Base-by-base conservation (phyloP, 1,140 invertebrate species). In the Ganaspis sp. region DNA sequence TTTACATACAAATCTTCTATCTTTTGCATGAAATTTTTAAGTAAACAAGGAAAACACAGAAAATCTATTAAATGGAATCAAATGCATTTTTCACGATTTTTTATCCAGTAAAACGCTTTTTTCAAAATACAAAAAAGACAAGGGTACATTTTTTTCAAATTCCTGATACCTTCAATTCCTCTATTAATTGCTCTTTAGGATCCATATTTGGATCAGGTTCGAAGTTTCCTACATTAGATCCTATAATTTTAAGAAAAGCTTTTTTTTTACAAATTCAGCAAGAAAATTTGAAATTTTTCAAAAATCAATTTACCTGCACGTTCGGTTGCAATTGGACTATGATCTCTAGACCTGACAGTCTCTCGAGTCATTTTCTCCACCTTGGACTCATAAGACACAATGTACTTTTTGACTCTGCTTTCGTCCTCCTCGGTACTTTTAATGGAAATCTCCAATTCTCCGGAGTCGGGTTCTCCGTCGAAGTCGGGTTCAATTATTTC, bases 161-260 rank as follows among this genome's bases (percentile, higher is more conserved):
- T 34, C 69, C 78, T 77, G 73, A 75, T 91, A 91, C 90, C 90
- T 91, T 87, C 34, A 91, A 78, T 81, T 91, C 90, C 78, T 91
- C 88, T 84, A 91, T 90, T 77, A 91, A 85, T 88, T 91, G 90
- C 75, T 90, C 88, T 87, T 89, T 87, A 73, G 88, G 85, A 23
- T 86, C 78, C 77, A 91, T 83, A 82, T 90, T 91, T 80, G 89
- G 87, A 79, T 91, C 89, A 75, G 88, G 83, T 86, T 91, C 89
- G 82, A 88, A 91, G 87, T 87, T 89, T 81, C 85, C 89, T 90
- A 89, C 26, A 90, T 88, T 86, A 74, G 54, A 79, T 76, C 58
- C 26, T n/a, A 37, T 15, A 40, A 64, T 29, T 38, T 69, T 1
- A 21, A 34, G 37, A 73, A 64, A 34, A 6, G 5, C 15, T 23